phyloP scores from a whole-genome alignment of 2,888 invertebrate genomes.

The Nephrotoma guestfalica region DNA sequence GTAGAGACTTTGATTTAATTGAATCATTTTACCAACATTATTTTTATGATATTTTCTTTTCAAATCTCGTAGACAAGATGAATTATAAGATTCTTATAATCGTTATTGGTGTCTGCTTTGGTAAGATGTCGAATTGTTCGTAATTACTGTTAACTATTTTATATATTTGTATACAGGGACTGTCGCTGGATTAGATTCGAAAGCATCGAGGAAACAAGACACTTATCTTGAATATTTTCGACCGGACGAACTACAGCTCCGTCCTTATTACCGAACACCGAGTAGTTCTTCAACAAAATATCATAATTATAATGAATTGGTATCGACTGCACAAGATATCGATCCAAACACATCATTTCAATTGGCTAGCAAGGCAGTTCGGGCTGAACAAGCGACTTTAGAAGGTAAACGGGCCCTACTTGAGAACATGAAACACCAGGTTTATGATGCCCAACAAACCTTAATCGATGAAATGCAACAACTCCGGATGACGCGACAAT shows the following conservation, averaged over 20 bases:
- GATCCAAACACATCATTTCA: conserved; percentile 57
- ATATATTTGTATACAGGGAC: neutral
- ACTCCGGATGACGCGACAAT: conserved; percentile 50
- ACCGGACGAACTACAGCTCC: neutral
- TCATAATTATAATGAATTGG: conserved; percentile 46
- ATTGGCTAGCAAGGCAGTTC: conserved; percentile 47
- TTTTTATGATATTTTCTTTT: neutral
- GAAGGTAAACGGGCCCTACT: conserved; percentile 46
- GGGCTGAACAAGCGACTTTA: conserved; percentile 43
- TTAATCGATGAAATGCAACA: conserved; percentile 55
- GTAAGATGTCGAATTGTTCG: neutral
- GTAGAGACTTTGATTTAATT: neutral
- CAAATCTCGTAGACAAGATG: neutral
- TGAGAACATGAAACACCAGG: conserved; percentile 50
- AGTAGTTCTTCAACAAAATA: conserved; percentile 27
- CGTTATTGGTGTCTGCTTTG: neutral
- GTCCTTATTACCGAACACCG: neutral
- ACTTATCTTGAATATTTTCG: neutral
- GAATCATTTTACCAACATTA: neutral
- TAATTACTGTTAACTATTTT: neutral
- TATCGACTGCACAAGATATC: conserved; percentile 47
- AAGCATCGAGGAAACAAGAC: neutral
- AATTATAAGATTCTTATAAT: neutral
- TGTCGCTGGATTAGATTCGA: neutral
- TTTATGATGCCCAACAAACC: conserved; percentile 47